A percentile compares a stretch with the other conserved stretches of the same genome.
Conservation (phyloP, 2,113 vertebrate genomes). For the Callipepla californica region DNA sequence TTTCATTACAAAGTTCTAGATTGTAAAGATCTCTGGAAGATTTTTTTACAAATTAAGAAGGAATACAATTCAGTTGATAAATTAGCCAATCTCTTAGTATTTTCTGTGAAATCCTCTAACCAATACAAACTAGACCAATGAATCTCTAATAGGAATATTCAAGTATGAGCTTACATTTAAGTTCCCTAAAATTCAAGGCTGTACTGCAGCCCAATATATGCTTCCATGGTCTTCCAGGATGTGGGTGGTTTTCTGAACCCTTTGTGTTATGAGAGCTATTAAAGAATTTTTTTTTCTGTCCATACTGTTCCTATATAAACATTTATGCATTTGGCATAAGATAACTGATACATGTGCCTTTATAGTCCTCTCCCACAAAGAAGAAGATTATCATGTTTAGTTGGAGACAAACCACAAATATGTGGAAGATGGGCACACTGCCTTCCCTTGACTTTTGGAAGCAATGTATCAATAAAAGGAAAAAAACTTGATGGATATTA, state of each 20-base stretch:
- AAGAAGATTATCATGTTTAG: background rate
- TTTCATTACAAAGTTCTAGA: background rate
- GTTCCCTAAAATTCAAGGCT: background rate
- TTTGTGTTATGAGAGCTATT: background rate
- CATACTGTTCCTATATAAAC: background rate
- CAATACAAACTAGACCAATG: background rate
- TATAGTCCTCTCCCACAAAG: accelerated
- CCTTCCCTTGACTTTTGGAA: background rate
- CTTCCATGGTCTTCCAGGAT: background rate
- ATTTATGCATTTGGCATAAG: background rate
- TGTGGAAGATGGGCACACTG: background rate
- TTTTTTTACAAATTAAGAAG: background rate
- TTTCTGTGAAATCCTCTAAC: background rate
- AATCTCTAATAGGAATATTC: background rate
- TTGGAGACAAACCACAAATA: background rate
- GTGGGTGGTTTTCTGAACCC: background rate
- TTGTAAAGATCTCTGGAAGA: background rate
- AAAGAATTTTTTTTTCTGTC: background rate
- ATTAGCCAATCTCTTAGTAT: background rate
- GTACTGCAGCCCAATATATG: background rate
- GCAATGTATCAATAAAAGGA: background rate
- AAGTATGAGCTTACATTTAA: background rate
- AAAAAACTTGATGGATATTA: background rate
- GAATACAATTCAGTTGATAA: background rate
- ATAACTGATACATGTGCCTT: background rate